Conservation (phyloP, 2,888 invertebrate genomes). For the Apamea anceps region DNA sequence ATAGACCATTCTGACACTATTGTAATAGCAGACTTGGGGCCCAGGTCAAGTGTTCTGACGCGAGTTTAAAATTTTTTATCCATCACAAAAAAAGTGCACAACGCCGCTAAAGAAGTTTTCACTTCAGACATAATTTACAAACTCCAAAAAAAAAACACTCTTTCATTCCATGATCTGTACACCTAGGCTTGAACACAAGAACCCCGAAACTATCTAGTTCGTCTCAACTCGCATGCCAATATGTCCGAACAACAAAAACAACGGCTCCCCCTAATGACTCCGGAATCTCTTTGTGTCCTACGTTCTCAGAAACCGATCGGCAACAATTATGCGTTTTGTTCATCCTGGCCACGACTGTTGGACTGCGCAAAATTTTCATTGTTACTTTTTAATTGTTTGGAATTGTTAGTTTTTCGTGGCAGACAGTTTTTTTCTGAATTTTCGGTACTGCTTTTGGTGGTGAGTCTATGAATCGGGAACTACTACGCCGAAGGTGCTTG, state of each 20-base stretch:
- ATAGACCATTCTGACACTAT: too few relatives aligned
- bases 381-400: conserved; percentile 57
- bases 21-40: too few relatives aligned
- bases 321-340: conserved; percentile 53
- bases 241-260: conserved; percentile 6
- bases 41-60: too few relatives aligned
- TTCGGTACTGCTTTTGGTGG: not conserved
- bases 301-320: conserved; percentile 52
- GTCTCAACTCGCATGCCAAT: conserved; percentile 11
- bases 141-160: not conserved
- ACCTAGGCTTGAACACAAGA: not conserved
- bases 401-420: conserved; percentile 10
- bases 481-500: too few relatives aligned
- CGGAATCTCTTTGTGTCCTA: conserved; percentile 46
- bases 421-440: not conserved
- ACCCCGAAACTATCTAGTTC: not conserved
- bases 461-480: not conserved
- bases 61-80: too few relatives aligned
- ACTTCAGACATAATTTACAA: not conserved
- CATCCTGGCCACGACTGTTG: conserved; percentile 31
- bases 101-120: too few relatives aligned
- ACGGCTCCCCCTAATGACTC: conserved; percentile 42
- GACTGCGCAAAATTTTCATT: conserved; percentile 57
- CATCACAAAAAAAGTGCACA: too few relatives aligned
- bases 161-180: not conserved